A percentile compares a stretch with the other conserved stretches of the same genome.
Conservation (phyloP, 2,888 invertebrate species). For the Agrilus cyanescens region DNA sequence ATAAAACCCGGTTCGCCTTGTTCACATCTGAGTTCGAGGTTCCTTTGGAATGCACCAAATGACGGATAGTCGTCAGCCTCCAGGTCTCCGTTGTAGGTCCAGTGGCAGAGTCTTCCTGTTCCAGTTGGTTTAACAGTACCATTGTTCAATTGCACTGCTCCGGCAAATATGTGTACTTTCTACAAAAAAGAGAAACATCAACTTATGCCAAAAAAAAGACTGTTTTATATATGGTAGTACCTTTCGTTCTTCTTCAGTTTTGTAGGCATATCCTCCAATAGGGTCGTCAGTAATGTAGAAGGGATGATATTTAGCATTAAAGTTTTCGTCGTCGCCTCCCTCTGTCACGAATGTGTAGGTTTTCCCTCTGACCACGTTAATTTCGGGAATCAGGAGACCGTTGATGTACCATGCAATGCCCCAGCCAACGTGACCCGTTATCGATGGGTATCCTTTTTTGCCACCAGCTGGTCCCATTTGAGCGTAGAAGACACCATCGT, state of each 20-base stretch:
- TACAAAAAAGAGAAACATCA: slow-evolving; percentile 25
- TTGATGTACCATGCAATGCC: slow-evolving; percentile 93
- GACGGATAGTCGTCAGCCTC: slow-evolving; percentile 77
- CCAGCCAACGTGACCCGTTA: slow-evolving; percentile 88
- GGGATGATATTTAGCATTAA: slow-evolving; percentile 79
- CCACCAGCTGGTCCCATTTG: slow-evolving; percentile 92
- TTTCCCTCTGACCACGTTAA: slow-evolving; percentile 76
- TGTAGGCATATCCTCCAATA: slow-evolving; percentile 80
- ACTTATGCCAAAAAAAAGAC: neutral
- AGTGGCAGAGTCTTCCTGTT: slow-evolving; percentile 75
- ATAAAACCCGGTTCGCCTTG: slow-evolving; percentile 73
- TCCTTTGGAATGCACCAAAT: slow-evolving; percentile 83
- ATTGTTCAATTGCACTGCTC: slow-evolving; percentile 55
- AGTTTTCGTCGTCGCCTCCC: slow-evolving; percentile 67
- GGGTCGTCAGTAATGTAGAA: slow-evolving; percentile 89
- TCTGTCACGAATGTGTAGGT: slow-evolving; percentile 82
- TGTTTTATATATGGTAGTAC: slow-evolving; percentile 35
- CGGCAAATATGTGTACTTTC: slow-evolving; percentile 73
- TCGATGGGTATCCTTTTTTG: slow-evolving; percentile 78
- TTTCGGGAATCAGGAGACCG: slow-evolving; percentile 81
- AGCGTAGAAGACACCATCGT: slow-evolving; percentile 83
- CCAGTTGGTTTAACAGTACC: slow-evolving; percentile 65
- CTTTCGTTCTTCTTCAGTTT: slow-evolving; percentile 67
- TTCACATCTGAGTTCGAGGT: slow-evolving; percentile 72
- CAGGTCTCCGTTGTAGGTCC: slow-evolving; percentile 64